These are phyloP conservation scores for Uropetala carovei DNA, from an alignment of 2,888 invertebrate species.

Conservation along the genomic window DNA sequence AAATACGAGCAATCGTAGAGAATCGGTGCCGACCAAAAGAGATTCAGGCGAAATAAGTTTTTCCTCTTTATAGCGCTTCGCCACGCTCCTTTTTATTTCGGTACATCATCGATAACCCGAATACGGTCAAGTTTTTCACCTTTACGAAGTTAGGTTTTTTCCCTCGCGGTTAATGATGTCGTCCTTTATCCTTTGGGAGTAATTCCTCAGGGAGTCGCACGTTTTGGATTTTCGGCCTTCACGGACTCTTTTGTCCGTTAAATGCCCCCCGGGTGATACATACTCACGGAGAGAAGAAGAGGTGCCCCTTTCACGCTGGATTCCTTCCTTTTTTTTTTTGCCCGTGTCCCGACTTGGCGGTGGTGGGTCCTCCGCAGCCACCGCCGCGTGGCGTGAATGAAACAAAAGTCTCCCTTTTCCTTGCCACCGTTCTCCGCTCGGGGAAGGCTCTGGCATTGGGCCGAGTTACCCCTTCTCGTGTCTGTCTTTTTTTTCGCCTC, in stretches of 20 bases:
- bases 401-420: constrained; percentile 36
- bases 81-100: neutral
- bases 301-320: constrained; percentile 4
- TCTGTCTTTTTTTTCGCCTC: neutral
- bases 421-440: constrained; percentile 36
- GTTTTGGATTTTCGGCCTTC: constrained; percentile 2
- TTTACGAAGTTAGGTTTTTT: neutral
- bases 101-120: neutral
- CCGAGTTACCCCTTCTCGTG: constrained; percentile 16
- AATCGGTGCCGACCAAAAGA: no score
- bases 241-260: neutral
- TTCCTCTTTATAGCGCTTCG: neutral
- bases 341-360: constrained; percentile 26
- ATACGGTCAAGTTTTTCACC: constrained; percentile 4
- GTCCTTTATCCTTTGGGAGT: neutral
- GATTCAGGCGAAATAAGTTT: no score
- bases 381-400: constrained; percentile 14
- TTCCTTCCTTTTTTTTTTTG: constrained; percentile 30
- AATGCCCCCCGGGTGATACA: constrained; percentile 2
- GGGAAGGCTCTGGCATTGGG: constrained; percentile 8
- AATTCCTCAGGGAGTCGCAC: neutral
- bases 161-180: neutral
- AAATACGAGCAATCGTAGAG: no score
- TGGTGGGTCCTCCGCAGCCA: neutral
- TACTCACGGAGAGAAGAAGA: neutral